phyloP scores from a whole-genome alignment of 2,797 vertebrate genomes.

The Acomys russatus region DNA sequence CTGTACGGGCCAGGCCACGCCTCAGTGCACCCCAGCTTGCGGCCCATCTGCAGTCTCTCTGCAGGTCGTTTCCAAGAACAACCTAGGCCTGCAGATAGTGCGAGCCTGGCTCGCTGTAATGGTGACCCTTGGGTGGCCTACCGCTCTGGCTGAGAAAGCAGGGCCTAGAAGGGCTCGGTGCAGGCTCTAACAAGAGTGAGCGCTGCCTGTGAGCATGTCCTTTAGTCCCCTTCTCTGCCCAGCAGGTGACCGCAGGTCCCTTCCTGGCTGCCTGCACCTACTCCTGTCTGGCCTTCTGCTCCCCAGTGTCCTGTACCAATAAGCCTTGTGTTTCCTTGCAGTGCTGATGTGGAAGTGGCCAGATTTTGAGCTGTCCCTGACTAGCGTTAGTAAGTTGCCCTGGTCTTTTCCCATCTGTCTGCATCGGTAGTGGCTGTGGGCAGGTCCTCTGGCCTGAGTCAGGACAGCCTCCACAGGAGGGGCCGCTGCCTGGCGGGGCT shows the following conservation, averaged over 20 bases:
- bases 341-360: conserved; percentile 95
- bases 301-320: conserved; percentile 87
- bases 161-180: background rate
- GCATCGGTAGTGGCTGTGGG: conserved; percentile 68
- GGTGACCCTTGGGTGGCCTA: background rate
- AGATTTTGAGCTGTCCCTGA: conserved; percentile 93
- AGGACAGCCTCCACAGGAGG: background rate
- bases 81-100: background rate
- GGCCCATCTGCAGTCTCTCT: background rate
- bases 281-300: background rate
- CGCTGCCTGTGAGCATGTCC: too few relatives aligned
- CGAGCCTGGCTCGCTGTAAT: too few relatives aligned
- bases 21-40: background rate
- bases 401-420: conserved; percentile 76
- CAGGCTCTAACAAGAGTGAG: background rate
- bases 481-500: background rate
- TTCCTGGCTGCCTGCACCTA: background rate
- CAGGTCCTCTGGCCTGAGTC: conserved; percentile 70
- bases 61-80: background rate
- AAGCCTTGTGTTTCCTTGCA: conserved; percentile 95
- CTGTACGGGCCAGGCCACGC: background rate
- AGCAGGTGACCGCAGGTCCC: background rate
- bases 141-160: background rate
- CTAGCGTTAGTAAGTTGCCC: conserved; percentile 94
- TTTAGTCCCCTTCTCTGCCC: background rate